Evolutionary conservation across 2,113 vertebrate genomes (phyloP).

Genomic region (Myiozetetes cayanensis): DNA sequence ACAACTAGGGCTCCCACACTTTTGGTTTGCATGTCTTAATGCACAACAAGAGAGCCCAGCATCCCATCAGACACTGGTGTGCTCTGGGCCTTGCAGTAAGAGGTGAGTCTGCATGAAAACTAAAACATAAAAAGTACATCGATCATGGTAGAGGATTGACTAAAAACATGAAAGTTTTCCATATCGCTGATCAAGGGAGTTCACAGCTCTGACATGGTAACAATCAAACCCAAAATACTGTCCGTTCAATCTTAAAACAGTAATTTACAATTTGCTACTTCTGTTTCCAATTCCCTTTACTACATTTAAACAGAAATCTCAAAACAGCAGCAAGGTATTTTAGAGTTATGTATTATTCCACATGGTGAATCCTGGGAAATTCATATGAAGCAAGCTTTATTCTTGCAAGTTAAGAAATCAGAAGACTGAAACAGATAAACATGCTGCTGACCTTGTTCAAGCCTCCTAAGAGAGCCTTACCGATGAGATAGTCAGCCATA

Average conservation of each 20-base stretch:
- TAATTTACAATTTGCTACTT: background rate
- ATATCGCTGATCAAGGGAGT: background rate
- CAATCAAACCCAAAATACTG: background rate
- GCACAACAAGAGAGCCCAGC: background rate
- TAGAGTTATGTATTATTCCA: background rate
- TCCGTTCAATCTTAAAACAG: background rate
- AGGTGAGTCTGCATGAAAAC: background rate
- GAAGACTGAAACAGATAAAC: constrained; percentile 47
- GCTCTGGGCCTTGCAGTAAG: background rate
- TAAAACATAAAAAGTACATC: background rate
- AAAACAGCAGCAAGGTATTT: background rate
- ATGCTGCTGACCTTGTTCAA: constrained; percentile 54
- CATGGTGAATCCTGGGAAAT: background rate
- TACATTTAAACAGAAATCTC: background rate
- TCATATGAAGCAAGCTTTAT: background rate
- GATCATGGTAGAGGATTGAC: background rate
- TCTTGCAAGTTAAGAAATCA: constrained; percentile 38
- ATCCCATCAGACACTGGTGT: background rate
- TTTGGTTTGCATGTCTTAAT: background rate
- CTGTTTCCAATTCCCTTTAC: background rate
- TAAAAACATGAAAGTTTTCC: background rate
- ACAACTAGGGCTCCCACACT: background rate
- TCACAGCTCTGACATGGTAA: background rate
- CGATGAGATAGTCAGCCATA: constrained; percentile 61
- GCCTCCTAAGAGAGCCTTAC: constrained; percentile 57